Base-by-base conservation (phyloP, 2,888 invertebrate genomes). In the Bellardia pandia region DNA sequence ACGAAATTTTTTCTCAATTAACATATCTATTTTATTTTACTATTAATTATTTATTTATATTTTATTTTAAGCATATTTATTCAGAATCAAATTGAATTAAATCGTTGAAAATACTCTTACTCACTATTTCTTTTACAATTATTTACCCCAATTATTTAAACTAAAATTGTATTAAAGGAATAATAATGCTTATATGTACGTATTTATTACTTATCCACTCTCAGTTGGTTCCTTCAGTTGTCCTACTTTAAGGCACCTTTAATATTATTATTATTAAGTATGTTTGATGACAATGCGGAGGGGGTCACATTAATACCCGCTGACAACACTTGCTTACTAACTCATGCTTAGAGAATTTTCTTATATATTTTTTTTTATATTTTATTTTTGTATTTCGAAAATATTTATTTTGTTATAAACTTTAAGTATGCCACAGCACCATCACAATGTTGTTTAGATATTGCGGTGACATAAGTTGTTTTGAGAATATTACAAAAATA, bases 331-430 rank as follows among this genome's bases (percentile, higher is more conserved):
- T 51, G 23, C 56, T 58, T 37, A 23, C 64, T 74, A 66, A 81
- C 14, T 81, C 33, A 30, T 74, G 56, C 58, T 68, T 58, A 48
- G 8, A 51, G 42, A 64, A 74, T 74, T 51, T 68, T 60, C 42
- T 16, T 75, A 16, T 68, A 66, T 2, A 13, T 11, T 3, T 45
- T 45, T 11, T 45, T 45, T 83, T 68, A 6, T 23, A 40, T n/a
- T 53, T 7, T 16, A 37, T 42, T 53, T 64, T 23, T 64, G 23
- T 60, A 14, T 60, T 75, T 56, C 42, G n/a, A 75, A 56, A 33
- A 72, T 69, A 68, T 74, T 74, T 74, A 45, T 80, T 76, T 58
- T 68, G 48, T 62, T 69, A 76, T 77, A 42, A 85, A 81, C 69
- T 72, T 72, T 76, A 72, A 72, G 62, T 81, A 58, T 76, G 80